Base-by-base conservation (phyloP, 2,888 invertebrate species). In the Siphlonurus alternatus region DNA sequence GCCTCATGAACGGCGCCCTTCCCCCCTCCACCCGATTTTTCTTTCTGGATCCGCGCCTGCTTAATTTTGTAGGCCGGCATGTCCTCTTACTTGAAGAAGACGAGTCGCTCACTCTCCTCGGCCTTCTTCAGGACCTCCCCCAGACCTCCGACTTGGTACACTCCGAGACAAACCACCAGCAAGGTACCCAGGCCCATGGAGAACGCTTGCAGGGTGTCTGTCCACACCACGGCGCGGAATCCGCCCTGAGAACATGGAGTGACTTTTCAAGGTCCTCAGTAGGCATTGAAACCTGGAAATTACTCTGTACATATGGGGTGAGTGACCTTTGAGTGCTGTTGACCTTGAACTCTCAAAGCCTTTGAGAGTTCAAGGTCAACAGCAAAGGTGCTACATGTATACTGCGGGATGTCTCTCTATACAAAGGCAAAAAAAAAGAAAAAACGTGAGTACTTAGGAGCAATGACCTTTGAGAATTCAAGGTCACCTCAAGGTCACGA, bases 191-290 rank as follows among this genome's bases (percentile, higher is more conserved):
- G 78, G n/a, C 78, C 70, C 65, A 80, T 81, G 0, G 84, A 79
- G 10, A 80, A 74, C 60, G 84, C 81, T 65, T 86, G 84, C 60
- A 82, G 71, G 5, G 80, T 77, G 66, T 82, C 81, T 2, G 85
- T 82, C 76, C 84, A 83, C 1, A 86, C 82, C 3, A 87, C 83
- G 1, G 85, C 86, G 71, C 83, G 78, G 25, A 86, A 72, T 5
- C 86, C 86, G 56, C 80, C 74, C 76, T 76, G 23, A 23, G 61
- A 7, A 61, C 24, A 61, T 1, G n/a, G 23, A 60, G n/a, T n/a
- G n/a, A 3, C 20, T 56, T 1, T 56, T 56, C 20, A 22, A 3
- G 20, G 18, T 15, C 53, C 53, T 53, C 15, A 53, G 15, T 53
- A 53, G 18, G 53, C 53, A 53, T 53, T 15, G 18, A 53, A 53